These are phyloP conservation scores for Entomobrya proxima DNA, from an alignment of 2,888 invertebrate species.

Conservation along the genomic window DNA sequence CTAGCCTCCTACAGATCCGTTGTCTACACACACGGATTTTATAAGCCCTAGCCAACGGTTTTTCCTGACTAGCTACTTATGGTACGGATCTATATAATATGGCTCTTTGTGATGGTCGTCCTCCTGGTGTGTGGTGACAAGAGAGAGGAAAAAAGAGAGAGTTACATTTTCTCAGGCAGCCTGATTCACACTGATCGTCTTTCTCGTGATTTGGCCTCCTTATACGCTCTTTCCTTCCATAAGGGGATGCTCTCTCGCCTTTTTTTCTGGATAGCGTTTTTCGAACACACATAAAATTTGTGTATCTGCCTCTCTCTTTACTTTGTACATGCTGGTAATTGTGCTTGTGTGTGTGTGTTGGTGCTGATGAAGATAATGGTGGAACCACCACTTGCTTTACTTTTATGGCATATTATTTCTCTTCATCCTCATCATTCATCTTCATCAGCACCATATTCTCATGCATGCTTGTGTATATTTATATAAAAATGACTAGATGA, in stretches of 20 bases:
- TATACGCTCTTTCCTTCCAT: conserved; percentile 55
- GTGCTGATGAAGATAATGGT: conserved; percentile 8
- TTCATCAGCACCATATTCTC: not conserved
- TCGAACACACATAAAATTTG: too few species aligned
- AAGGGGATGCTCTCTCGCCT: conserved; percentile 25
- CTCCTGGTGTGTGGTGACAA: too few species aligned
- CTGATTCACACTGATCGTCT: conserved; percentile 52
- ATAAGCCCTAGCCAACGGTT: too few species aligned
- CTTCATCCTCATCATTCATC: too few species aligned
- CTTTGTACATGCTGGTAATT: too few species aligned
- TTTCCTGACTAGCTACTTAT: too few species aligned
- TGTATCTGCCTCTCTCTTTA: too few species aligned
- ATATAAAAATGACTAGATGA: too few species aligned
- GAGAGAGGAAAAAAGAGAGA: not conserved
- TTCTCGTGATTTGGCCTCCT: conserved; percentile 62
- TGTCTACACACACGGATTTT: too few species aligned
- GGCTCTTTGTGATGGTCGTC: too few species aligned
- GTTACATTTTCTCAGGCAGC: conserved; percentile 34
- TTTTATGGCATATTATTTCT: conserved; percentile 10
- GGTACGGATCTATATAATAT: too few species aligned
- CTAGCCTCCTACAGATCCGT: too few species aligned
- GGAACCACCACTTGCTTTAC: conserved; percentile 63
- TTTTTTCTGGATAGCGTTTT: conserved; percentile 4
- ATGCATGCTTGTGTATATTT: not conserved
- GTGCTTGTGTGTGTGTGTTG: conserved; percentile 17